Conservation (phyloP, 2,113 vertebrate genomes). For the Nyctereutes procyonoides region DNA sequence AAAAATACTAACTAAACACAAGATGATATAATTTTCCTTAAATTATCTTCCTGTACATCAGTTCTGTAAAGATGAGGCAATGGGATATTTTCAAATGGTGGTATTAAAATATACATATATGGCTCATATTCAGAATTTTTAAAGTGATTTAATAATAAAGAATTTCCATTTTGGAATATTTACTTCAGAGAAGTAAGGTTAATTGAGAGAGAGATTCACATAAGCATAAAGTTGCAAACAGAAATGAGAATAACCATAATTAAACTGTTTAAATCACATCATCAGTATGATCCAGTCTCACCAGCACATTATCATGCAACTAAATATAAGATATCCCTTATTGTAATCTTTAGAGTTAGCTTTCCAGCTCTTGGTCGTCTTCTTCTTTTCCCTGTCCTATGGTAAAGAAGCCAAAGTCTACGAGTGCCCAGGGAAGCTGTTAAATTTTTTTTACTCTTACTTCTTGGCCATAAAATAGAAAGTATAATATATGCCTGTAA, state of each 20-base stretch:
- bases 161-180: constrained; percentile 24
- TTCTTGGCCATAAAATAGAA: not conserved
- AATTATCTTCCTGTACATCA: not conserved
- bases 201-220: not conserved
- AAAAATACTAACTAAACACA: not conserved
- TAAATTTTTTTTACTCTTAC: not conserved
- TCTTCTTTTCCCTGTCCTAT: not conserved
- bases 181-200: not conserved
- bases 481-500: not conserved
- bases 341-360: not conserved
- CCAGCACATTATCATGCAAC: not conserved
- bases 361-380: not conserved
- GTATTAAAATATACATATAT: not conserved
- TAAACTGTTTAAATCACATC: not conserved
- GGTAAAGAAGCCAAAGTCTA: not conserved
- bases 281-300: not conserved
- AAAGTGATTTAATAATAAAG: not conserved
- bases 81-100: not conserved
- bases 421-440: not conserved
- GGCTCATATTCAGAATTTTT: not conserved
- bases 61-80: not conserved
- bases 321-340: not conserved
- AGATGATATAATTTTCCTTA: not conserved
- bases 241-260: not conserved
- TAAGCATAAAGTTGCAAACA: not conserved